phyloP scores from a whole-genome alignment of 2,113 vertebrate species.

The Malurus cyaneus region DNA sequence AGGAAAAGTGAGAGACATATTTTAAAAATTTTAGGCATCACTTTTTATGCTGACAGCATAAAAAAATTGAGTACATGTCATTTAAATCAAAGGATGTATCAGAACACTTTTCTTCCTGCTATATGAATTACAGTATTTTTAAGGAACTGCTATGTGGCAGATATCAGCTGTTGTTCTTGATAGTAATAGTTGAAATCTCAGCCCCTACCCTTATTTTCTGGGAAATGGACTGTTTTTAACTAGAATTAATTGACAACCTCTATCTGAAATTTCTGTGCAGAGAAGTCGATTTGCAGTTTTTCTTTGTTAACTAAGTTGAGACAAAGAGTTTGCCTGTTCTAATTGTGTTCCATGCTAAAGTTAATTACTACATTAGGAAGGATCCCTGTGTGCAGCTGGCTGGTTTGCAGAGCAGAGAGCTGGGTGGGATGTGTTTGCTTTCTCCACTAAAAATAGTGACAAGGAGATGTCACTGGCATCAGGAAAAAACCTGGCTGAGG shows the following conservation, averaged over 20 bases:
- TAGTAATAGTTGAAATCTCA: neutral
- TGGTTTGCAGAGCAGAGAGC: neutral
- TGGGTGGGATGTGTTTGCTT: neutral
- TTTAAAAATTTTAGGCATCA: neutral
- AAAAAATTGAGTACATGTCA: neutral
- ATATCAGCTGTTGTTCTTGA: neutral
- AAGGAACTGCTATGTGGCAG: neutral
- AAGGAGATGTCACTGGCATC: neutral
- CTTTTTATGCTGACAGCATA: neutral
- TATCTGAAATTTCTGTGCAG: neutral
- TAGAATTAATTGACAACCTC: neutral
- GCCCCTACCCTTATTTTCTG: neutral
- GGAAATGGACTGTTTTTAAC: neutral
- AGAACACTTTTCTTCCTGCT: neutral
- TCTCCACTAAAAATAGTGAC: neutral
- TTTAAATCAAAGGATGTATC: neutral
- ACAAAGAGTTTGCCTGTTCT: neutral
- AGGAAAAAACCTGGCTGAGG: neutral
- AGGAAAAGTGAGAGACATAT: neutral
- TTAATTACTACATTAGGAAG: neutral
- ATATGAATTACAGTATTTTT: neutral
- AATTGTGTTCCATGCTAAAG: neutral
- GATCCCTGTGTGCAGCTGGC: neutral
- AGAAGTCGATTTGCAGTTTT: neutral
- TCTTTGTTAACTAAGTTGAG: neutral